Percentiles rank a stretch among this genome's conserved stretches.
phyloP scores from a whole-genome alignment of 2,113 vertebrate genomes.

The Bucco capensis region DNA sequence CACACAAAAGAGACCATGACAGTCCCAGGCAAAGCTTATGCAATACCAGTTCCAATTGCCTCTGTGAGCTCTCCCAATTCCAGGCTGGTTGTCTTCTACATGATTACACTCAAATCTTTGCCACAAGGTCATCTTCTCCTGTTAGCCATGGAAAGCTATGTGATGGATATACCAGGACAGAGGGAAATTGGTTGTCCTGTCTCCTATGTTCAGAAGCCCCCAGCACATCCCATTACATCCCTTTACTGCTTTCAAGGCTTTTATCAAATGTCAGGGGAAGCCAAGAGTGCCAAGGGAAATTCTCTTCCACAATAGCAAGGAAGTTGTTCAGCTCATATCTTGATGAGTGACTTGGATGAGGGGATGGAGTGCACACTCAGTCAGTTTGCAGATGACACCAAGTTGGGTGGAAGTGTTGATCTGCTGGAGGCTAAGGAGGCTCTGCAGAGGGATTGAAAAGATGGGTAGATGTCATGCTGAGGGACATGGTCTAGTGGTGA shows the following conservation, averaged over 20 bases:
- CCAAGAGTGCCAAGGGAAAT: neutral
- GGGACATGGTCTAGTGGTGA: neutral
- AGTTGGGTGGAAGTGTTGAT: neutral
- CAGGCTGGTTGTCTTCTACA: neutral
- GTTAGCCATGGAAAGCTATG: neutral
- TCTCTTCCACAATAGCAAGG: neutral
- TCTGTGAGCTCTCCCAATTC: neutral
- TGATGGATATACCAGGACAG: neutral
- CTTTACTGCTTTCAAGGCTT: neutral
- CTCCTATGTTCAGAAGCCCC: neutral
- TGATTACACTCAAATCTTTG: neutral
- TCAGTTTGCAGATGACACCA: neutral
- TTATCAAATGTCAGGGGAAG: neutral
- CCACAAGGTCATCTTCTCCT: neutral
- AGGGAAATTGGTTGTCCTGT: rapidly evolving
- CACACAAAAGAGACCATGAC: neutral
- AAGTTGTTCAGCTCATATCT: neutral
- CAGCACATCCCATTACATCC: neutral
- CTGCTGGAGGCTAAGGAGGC: neutral
- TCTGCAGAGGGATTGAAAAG: neutral
- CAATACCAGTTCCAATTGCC: neutral
- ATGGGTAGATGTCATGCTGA: neutral
- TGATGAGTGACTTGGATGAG: neutral
- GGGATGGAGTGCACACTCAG: neutral
- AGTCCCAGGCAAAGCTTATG: neutral